Percentiles rank a stretch among this genome's conserved stretches.
Evolutionary conservation across 1,140 invertebrate species (phyloP).

Genomic region (Cheumatopsyche charites): DNA sequence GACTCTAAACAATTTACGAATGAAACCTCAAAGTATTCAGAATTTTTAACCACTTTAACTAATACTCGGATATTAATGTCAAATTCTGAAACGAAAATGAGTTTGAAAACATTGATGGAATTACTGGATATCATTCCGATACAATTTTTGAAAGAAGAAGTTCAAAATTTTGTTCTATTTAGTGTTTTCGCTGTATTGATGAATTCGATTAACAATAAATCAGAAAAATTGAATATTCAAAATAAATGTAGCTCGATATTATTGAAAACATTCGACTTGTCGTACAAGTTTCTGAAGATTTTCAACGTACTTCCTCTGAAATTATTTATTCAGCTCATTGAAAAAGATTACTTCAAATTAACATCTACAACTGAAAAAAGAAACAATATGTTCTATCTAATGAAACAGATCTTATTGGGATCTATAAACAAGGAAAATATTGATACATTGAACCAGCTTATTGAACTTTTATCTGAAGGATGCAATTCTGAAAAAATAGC

Average conservation of each 20-base stretch:
- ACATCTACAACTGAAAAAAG: conserved; percentile 8
- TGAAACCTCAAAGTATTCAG: conserved; percentile 11
- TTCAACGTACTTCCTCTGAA: conserved; percentile 29
- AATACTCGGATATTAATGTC: conserved; percentile 37
- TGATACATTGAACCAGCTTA: conserved; percentile 23
- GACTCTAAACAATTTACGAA: conserved; percentile 33
- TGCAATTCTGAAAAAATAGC: background rate
- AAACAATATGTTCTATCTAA: conserved; percentile 25
- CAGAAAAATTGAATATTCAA: conserved; percentile 32
- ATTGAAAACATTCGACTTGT: conserved; percentile 42
- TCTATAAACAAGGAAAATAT: conserved; percentile 33
- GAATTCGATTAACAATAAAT: conserved; percentile 6
- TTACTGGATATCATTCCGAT: conserved; percentile 36
- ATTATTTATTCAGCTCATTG: conserved; percentile 14
- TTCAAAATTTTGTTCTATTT: conserved; percentile 34
- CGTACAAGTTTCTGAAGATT: conserved; percentile 38
- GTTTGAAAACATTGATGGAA: conserved; percentile 25
- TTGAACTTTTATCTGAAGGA: conserved; percentile 7
- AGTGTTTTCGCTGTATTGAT: conserved; percentile 24
- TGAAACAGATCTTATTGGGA: conserved; percentile 39
- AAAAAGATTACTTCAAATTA: conserved; percentile 39
- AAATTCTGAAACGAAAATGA: conserved; percentile 9
- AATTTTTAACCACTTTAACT: conserved; percentile 15
- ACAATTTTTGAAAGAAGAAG: conserved; percentile 41
- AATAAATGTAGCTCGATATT: conserved; percentile 34